These are phyloP conservation scores for Schizaphis graminum DNA, from an alignment of 2,888 invertebrate species.

Conservation along the genomic window DNA sequence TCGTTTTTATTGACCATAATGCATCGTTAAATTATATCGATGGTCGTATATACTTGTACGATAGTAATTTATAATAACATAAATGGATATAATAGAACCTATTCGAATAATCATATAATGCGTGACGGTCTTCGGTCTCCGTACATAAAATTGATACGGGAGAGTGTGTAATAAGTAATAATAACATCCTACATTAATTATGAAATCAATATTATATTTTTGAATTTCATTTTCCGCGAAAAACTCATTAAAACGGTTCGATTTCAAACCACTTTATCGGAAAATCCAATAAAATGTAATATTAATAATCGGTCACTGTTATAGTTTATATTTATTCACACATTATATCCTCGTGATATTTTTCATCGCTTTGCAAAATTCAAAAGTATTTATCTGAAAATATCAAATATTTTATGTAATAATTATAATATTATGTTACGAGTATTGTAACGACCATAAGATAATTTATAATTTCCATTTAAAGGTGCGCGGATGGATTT, in stretches of 20 bases:
- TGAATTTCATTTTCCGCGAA: not conserved
- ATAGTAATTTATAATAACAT: not conserved
- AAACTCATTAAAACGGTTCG: not conserved
- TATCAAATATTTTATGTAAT: no score
- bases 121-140: not conserved
- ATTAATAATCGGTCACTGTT: not conserved
- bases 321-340: not conserved
- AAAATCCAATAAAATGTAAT: not conserved
- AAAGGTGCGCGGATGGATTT: no score
- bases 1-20: not conserved
- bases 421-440: no score
- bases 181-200: not conserved
- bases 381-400: no score
- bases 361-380: not conserved
- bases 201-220: not conserved
- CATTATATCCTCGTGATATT: not conserved
- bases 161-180: not conserved
- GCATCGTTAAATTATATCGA: not conserved
- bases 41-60: not conserved
- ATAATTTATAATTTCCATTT: no score
- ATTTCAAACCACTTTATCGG: not conserved
- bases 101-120: not conserved
- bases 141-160: not conserved
- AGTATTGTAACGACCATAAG: no score
- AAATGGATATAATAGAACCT: not conserved